Evolutionary conservation across 2,113 vertebrate species (phyloP).

Genomic region (Psilopogon haemacephalus): DNA sequence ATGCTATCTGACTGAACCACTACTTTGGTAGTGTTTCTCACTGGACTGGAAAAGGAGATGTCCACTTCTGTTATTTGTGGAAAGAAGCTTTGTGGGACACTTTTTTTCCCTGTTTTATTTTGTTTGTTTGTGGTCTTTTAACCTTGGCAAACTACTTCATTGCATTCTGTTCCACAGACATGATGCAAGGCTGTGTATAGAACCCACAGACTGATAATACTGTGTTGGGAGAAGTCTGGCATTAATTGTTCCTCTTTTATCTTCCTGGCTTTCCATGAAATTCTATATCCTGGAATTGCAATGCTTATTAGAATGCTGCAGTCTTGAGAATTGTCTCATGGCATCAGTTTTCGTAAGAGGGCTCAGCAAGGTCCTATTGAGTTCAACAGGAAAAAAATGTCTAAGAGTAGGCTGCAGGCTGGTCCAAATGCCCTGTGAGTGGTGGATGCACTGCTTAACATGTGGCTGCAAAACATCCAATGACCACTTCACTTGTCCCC

Average conservation of each 20-base stretch:
- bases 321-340: not conserved
- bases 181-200: not conserved
- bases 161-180: not conserved
- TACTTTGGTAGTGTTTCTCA: not conserved
- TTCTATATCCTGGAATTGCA: not conserved
- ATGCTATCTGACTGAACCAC: not conserved
- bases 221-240: not conserved
- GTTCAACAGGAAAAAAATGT: not conserved
- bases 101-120: not conserved
- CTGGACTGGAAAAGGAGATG: not conserved
- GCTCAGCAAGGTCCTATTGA: not conserved
- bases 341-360: not conserved
- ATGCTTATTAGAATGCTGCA: not conserved
- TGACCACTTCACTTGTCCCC: not conserved
- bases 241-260: not conserved
- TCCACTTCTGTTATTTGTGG: not conserved
- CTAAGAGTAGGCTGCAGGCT: not conserved
- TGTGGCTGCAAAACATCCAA: not conserved
- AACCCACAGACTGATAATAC: not conserved
- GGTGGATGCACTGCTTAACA: accelerated
- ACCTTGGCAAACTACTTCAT: not conserved
- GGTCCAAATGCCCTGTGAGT: not conserved
- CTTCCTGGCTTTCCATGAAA: not conserved
- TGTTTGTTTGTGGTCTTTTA: not conserved
- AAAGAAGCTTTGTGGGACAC: not conserved